These are phyloP conservation scores for Sebastes fasciatus DNA, from an alignment of 2,113 vertebrate species.

Conservation along the genomic window DNA sequence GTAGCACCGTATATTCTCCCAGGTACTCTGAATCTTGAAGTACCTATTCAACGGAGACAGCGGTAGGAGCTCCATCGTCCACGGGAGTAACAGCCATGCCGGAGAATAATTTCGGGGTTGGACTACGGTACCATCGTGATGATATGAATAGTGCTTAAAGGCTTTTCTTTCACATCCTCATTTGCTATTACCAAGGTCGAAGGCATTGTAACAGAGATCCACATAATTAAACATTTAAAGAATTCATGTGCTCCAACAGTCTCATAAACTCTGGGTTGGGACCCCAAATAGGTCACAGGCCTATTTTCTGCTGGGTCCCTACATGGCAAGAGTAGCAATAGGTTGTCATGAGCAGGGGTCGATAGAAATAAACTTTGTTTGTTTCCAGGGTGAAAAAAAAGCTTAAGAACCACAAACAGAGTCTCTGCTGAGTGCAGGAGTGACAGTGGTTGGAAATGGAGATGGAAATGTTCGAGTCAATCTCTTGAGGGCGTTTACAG, in stretches of 20 bases:
- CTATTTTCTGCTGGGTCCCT: slow-evolving; percentile 51
- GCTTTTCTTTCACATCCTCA: slow-evolving; percentile 55
- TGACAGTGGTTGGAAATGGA: slow-evolving; percentile 84
- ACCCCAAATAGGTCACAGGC: slow-evolving; percentile 37
- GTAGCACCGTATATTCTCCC: slow-evolving; percentile 54
- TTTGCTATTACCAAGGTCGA: slow-evolving; percentile 55
- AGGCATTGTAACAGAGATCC: slow-evolving; percentile 63
- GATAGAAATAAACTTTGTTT: slow-evolving; percentile 37
- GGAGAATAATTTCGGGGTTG: slow-evolving; percentile 3
- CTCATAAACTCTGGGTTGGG: slow-evolving; percentile 64
- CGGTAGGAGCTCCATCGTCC: slow-evolving; percentile 17
- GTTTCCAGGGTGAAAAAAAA: slow-evolving; percentile 58
- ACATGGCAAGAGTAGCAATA: slow-evolving; percentile 62
- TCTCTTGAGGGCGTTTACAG: slow-evolving; percentile 83
- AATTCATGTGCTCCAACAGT: slow-evolving; percentile 67
- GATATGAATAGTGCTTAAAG: slow-evolving; percentile 61
- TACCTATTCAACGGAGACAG: slow-evolving; percentile 42
- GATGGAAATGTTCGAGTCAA: slow-evolving; percentile 83
- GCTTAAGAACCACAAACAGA: slow-evolving; percentile 56
- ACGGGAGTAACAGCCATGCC: slow-evolving; percentile 33
- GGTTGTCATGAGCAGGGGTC: slow-evolving; percentile 50
- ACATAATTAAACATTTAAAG: slow-evolving; percentile 54
- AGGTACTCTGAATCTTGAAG: slow-evolving; percentile 50
- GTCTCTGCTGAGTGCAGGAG: slow-evolving; percentile 61
- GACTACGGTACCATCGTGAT: slow-evolving; percentile 60